Percentiles rank a stretch among this genome's conserved stretches.
Conservation (phyloP, 2,113 vertebrate genomes). For the Girardinichthys multiradiatus region DNA sequence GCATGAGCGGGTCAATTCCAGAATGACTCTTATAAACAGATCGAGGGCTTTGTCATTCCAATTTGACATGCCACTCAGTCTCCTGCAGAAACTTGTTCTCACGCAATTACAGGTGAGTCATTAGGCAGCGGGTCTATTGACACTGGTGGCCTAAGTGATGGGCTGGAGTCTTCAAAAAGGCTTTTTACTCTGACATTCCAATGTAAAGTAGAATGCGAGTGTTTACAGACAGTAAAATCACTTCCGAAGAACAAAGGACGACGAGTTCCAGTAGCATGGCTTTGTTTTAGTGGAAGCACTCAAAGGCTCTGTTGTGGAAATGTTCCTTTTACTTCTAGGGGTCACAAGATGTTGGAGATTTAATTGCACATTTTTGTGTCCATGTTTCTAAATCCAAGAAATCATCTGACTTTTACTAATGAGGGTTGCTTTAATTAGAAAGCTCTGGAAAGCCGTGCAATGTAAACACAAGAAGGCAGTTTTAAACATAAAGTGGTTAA, state of each 20-base stretch:
- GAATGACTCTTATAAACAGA: slow-evolving; percentile 60
- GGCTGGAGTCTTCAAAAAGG: slow-evolving; percentile 75
- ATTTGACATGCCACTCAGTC: slow-evolving; percentile 68
- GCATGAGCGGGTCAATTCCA: slow-evolving; percentile 50
- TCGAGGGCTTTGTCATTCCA: slow-evolving; percentile 72
- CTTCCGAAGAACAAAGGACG: slow-evolving; percentile 62
- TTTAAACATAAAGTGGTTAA: neutral
- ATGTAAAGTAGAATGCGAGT: slow-evolving; percentile 65
- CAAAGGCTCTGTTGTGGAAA: slow-evolving; percentile 12
- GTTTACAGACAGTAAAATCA: slow-evolving; percentile 74
- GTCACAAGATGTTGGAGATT: slow-evolving; percentile 26
- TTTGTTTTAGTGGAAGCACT: slow-evolving; percentile 45
- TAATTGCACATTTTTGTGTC: neutral
- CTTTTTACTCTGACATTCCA: slow-evolving; percentile 74
- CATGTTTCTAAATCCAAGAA: slow-evolving; percentile 10
- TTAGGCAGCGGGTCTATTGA: slow-evolving; percentile 72
- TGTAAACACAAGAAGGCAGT: neutral
- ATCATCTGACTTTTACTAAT: slow-evolving; percentile 16
- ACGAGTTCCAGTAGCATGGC: slow-evolving; percentile 48
- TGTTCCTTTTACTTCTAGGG: neutral
- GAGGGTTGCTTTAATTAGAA: neutral
- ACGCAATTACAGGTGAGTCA: slow-evolving; percentile 78
- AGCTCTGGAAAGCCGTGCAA: neutral
- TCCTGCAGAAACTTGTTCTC: slow-evolving; percentile 70
- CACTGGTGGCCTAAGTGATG: slow-evolving; percentile 74